Conservation (phyloP, 2,888 invertebrate species). For the Drosophila lutescens region DNA sequence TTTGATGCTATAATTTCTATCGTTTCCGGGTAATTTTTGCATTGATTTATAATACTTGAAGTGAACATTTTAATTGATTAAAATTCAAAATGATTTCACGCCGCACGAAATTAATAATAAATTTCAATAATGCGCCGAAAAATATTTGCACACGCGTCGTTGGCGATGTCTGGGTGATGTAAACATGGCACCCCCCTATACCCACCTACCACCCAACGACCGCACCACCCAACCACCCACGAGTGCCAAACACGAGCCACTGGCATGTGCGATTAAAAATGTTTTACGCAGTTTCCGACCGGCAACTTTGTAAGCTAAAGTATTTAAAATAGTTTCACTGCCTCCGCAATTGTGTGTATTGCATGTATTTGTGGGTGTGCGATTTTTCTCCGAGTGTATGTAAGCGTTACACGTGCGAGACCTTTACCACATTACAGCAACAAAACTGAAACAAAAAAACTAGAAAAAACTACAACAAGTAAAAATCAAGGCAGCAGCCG, state of each 20-base stretch:
- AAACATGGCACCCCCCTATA: constrained; percentile 22
- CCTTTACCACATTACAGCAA: constrained; percentile 50
- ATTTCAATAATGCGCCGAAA: constrained; percentile 16
- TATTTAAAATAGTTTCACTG: constrained; percentile 49
- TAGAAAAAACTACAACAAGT: constrained; percentile 10
- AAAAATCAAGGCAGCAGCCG: constrained; percentile 10
- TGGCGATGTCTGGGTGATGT: constrained; percentile 26
- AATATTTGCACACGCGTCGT: constrained; percentile 28
- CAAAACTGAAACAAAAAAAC: too few relatives aligned
- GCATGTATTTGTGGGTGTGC: constrained; percentile 8
- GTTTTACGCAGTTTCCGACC: constrained; percentile 62
- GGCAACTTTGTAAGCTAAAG: constrained; percentile 60
- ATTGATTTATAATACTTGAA: not conserved
- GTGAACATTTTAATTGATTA: not conserved
- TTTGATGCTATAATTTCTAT: too few relatives aligned
- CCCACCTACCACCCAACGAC: not conserved
- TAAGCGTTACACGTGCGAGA: constrained; percentile 71
- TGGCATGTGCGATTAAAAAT: constrained; percentile 55
- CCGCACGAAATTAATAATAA: not conserved
- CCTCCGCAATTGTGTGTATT: not conserved
- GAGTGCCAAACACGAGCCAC: constrained; percentile 32
- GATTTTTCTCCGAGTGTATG: constrained; percentile 27
- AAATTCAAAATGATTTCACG: not conserved
- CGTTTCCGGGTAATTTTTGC: not conserved
- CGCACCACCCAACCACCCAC: not conserved